phyloP scores from a whole-genome alignment of 53 echinoderm and acorn worm species.

The Echinarachnius parma region DNA sequence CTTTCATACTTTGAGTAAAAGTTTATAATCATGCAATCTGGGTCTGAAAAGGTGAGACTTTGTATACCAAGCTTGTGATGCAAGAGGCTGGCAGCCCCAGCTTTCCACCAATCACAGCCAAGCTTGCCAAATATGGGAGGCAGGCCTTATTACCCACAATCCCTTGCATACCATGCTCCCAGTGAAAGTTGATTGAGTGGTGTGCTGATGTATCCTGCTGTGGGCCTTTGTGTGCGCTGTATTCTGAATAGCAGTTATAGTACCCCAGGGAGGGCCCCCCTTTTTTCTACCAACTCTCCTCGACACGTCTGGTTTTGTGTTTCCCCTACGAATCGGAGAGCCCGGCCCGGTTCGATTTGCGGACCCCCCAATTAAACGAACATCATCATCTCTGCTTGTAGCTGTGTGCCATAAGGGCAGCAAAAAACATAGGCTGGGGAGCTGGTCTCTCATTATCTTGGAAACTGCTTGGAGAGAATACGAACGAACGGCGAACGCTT shows the following conservation, averaged over 20 bases:
- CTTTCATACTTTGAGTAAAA: background rate
- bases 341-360: slow-evolving; percentile 33
- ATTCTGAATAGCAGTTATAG: slow-evolving; percentile 13
- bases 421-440: slow-evolving; percentile 45
- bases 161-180: slow-evolving; percentile 30
- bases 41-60: background rate
- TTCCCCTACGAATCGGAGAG: slow-evolving; percentile 1
- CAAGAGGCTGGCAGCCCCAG: slow-evolving; percentile 15
- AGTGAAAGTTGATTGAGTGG: slow-evolving; percentile 15
- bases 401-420: slow-evolving; percentile 47
- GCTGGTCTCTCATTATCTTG: slow-evolving; percentile 42
- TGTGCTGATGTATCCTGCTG: slow-evolving; percentile 22
- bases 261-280: slow-evolving; percentile 32
- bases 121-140: slow-evolving; percentile 51
- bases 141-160: slow-evolving; percentile 40
- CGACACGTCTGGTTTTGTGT: too few species aligned
- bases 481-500: too few species aligned
- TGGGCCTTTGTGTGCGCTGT: slow-evolving; percentile 26
- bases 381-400: slow-evolving; percentile 43
- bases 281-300: too few species aligned
- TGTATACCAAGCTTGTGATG: background rate
- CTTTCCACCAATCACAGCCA: slow-evolving; percentile 51
- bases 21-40: background rate
- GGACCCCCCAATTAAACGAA: slow-evolving; percentile 6
- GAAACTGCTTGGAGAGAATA: slow-evolving; percentile 41